Evolutionary conservation across 2,797 vertebrate genomes (phyloP), one percentile per base, ranked within the genome.

Genomic region (Notolepis coatsorum): DNA sequence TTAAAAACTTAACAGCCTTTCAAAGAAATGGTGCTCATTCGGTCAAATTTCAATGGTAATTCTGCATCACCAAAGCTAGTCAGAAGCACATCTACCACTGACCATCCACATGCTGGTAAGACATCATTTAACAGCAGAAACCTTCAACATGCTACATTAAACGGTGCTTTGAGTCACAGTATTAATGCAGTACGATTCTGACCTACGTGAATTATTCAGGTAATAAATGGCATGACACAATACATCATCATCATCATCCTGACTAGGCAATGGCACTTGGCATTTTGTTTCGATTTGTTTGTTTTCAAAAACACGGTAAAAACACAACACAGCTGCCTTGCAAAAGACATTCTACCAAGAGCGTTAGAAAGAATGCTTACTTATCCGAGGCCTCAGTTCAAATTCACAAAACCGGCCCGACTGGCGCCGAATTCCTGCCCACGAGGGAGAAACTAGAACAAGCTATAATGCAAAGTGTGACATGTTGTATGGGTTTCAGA

Each of bases 1-100:
- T 93, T 79, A 88, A 92, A 93, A 92, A n/a, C n/a, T 93, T 89
- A 92, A 94, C 91, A 95, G 93, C 95, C 95, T 95, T 93, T 93
- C 91, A 93, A 91, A n/a, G n/a, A n/a, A 84, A 83, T 81, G 95
- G 92, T 63, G 76, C 82, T 84, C 68, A 81, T 77, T 73, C 63
- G 71, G 70, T 75, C 66, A 78, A 47, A 61, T 43, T 77, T 71
- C 66, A 84, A 69, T 50, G 70, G 50, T 38, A 81, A 68, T 35
- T 46, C 30, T 59, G 42, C 33, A 42, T 51, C 37, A 50, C 33
- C 33, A 51, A 17, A 71, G 50, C 85, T 80, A 76, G n/a, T 82
- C 73, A 76, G 70, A 77, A 84, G 63, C 71, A 83, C 66, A 75
- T 87, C 65, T 75, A 79, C 80, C 73, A 79, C 59, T 74, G 57